A percentile compares a stretch with the other conserved stretches of the same genome.
phyloP scores from a whole-genome alignment of 2,888 invertebrate genomes.

The Cacoxenus indagator region DNA sequence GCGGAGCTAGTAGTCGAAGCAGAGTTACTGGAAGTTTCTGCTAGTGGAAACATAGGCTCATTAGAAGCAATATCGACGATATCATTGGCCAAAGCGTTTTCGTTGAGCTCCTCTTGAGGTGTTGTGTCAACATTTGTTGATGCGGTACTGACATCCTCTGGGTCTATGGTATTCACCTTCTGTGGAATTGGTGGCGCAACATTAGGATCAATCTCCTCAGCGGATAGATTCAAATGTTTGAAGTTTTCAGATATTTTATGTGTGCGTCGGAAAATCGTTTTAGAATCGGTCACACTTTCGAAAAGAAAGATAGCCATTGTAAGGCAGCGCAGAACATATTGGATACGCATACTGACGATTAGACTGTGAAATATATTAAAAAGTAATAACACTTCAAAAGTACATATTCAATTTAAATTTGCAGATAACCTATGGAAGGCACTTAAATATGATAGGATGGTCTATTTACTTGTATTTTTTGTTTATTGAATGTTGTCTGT shows the following conservation, averaged over 20 bases:
- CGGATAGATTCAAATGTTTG: conserved; percentile 63
- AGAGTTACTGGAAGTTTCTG: not conserved
- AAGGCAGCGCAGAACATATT: conserved; percentile 30
- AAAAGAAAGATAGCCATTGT: conserved; percentile 26
- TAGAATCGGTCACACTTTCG: conserved; percentile 41
- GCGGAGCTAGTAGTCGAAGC: conserved; percentile 26
- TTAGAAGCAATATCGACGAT: conserved; percentile 44
- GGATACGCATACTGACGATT: conserved; percentile 22
- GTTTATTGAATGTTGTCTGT: too few relatives aligned
- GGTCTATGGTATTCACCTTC: conserved; percentile 36
- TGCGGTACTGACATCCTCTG: conserved; percentile 30
- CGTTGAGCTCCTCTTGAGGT: conserved; percentile 30
- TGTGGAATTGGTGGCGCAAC: conserved; percentile 61
- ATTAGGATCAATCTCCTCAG: conserved; percentile 69
- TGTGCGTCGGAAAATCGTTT: conserved; percentile 57
- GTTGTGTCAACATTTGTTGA: conserved; percentile 30
- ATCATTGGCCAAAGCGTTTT: conserved; percentile 31
- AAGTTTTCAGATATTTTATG: conserved; percentile 66
- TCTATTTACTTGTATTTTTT: too few relatives aligned
- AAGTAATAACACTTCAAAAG: too few relatives aligned
- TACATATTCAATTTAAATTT: too few relatives aligned
- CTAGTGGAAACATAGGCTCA: conserved; percentile 7
- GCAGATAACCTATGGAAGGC: too few relatives aligned
- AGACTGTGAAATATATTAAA: too few relatives aligned
- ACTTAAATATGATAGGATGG: too few relatives aligned